Evolutionary conservation across 1,140 invertebrate species (phyloP).

Genomic region (Nomia melanderi): DNA sequence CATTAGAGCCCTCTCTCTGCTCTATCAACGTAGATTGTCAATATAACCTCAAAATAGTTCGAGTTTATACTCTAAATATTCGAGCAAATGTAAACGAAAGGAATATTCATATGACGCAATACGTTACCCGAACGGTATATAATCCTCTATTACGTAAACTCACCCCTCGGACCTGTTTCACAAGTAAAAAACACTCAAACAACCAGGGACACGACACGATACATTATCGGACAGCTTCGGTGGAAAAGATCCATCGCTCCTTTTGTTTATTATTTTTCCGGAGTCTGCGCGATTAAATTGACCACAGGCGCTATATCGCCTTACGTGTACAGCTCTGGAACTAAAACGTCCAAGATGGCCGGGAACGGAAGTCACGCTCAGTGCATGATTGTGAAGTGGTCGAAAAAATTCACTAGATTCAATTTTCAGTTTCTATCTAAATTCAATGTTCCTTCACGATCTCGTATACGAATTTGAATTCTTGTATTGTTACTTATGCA

Average conservation of each 20-base stretch:
- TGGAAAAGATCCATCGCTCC: conserved; percentile 61
- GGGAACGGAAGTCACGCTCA: conserved; percentile 16
- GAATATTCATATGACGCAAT: background rate
- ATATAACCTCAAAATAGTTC: conserved; percentile 62
- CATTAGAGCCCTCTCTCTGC: conserved; percentile 39
- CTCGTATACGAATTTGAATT: too few relatives aligned
- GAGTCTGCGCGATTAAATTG: conserved; percentile 48
- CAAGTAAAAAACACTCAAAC: conserved; percentile 50
- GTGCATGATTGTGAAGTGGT: conserved; percentile 21
- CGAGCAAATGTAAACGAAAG: background rate
- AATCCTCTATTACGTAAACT: conserved; percentile 30
- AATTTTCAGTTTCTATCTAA: background rate
- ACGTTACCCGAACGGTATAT: background rate
- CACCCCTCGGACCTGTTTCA: conserved; percentile 43
- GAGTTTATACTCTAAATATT: background rate
- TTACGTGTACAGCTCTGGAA: conserved; percentile 3
- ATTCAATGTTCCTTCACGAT: too few relatives aligned
- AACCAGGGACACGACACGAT: conserved; percentile 23
- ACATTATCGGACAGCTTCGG: conserved; percentile 50
- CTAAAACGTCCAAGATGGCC: conserved; percentile 33
- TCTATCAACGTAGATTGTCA: conserved; percentile 55
- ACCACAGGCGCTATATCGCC: background rate
- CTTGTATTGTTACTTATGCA: too few relatives aligned
- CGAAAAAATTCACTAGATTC: conserved; percentile 17
- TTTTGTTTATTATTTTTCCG: conserved; percentile 71